Percentiles rank a stretch among this genome's conserved stretches.
Conservation (phyloP, 2,113 vertebrate genomes). For the Nothoprocta pentlandii region DNA sequence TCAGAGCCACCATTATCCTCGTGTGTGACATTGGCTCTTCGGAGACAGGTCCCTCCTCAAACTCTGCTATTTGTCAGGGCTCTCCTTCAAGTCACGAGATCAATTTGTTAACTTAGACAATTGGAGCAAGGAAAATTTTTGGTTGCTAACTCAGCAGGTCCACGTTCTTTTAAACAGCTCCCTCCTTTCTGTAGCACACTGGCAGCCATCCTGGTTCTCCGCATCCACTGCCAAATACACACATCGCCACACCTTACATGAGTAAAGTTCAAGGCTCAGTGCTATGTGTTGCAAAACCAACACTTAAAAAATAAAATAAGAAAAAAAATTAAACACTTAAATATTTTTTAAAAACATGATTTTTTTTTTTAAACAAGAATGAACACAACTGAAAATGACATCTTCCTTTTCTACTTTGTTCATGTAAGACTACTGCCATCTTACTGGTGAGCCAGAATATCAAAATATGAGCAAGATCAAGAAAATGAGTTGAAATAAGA, state of each 20-base stretch:
- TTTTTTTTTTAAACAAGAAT: neutral
- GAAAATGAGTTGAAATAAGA: neutral
- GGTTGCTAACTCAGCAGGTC: neutral
- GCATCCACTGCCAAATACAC: neutral
- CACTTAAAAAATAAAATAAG: neutral
- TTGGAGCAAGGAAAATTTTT: neutral
- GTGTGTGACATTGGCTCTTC: neutral
- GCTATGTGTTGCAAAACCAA: neutral
- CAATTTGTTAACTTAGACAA: neutral
- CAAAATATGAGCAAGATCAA: neutral
- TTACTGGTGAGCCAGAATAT: neutral
- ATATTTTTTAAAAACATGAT: no score
- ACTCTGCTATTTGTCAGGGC: neutral
- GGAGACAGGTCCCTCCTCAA: neutral
- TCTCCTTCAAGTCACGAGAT: neutral
- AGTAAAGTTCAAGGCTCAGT: neutral
- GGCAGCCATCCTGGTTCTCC: neutral
- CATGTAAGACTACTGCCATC: neutral
- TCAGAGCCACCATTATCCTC: neutral
- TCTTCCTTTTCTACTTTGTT: neutral
- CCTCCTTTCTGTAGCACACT: neutral
- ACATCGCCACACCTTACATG: constrained; percentile 32
- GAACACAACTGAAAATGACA: neutral
- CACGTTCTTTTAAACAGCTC: neutral
- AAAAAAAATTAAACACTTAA: neutral